Conservation (phyloP, 2,797 vertebrate genomes). For the Pangasius mekongensis region DNA sequence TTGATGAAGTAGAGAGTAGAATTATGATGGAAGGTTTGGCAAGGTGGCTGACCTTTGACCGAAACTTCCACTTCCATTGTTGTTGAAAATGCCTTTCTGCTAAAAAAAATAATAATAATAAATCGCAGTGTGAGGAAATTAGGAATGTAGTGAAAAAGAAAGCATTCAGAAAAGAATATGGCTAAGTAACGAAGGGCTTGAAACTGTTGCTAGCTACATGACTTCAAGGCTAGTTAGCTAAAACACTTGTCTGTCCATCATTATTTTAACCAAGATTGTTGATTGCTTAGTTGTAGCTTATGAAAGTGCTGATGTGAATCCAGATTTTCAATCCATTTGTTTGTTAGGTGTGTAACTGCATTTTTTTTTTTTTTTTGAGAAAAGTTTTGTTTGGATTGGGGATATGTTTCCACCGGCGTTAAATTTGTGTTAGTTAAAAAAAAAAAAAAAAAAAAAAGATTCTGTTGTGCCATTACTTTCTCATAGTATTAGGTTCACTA, state of each 20-base stretch:
- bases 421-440: background rate
- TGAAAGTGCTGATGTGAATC: background rate
- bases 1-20: background rate
- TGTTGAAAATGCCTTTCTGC: background rate
- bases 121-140: background rate
- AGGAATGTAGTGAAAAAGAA: background rate
- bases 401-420: background rate
- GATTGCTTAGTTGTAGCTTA: background rate
- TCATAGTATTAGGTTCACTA: too few species aligned
- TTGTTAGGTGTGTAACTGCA: background rate
- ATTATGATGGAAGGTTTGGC: background rate
- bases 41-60: background rate
- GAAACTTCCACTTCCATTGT: background rate
- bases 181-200: background rate
- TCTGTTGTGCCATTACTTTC: background rate
- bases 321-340: background rate
- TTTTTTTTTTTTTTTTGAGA: background rate
- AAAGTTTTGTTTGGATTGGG: background rate
- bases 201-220: background rate
- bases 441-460: background rate
- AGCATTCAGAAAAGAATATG: background rate
- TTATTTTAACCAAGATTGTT: background rate
- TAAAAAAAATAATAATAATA: background rate
- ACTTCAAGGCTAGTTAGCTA: background rate
- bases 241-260: background rate